These are phyloP conservation scores for Cotesia chilonis DNA, from an alignment of 1,140 invertebrate genomes.

Conservation along the genomic window DNA sequence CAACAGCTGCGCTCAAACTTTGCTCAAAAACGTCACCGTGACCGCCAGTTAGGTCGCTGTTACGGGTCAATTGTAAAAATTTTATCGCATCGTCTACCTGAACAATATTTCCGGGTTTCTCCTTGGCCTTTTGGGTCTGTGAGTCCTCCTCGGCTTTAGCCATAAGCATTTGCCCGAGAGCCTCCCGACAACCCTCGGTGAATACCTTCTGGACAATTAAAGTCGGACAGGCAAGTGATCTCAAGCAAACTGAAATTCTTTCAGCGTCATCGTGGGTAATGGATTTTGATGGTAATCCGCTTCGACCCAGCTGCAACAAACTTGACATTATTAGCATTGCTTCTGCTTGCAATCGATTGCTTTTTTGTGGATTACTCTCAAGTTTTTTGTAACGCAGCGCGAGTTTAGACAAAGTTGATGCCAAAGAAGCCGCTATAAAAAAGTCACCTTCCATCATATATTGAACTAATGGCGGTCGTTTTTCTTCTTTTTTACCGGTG, in stretches of 20 bases:
- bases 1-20: slow-evolving; percentile 90
- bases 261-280: slow-evolving; percentile 97
- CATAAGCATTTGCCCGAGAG: slow-evolving; percentile 85
- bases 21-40: slow-evolving; percentile 94
- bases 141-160: slow-evolving; percentile 83
- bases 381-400: slow-evolving; percentile 77
- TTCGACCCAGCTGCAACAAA: slow-evolving; percentile 81
- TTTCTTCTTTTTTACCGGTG: slow-evolving; percentile 71
- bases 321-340: slow-evolving; percentile 89
- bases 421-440: slow-evolving; percentile 92
- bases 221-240: slow-evolving; percentile 80
- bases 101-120: slow-evolving; percentile 76
- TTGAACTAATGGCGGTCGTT: slow-evolving; percentile 82
- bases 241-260: slow-evolving; percentile 84
- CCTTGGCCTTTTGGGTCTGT: slow-evolving; percentile 71
- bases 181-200: slow-evolving; percentile 78
- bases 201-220: slow-evolving; percentile 80
- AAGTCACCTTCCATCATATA: slow-evolving; percentile 96
- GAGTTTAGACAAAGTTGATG: slow-evolving; percentile 91
- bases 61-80: slow-evolving; percentile 84
- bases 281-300: slow-evolving; percentile 73
- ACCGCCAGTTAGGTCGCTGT: slow-evolving; percentile 77
- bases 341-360: slow-evolving; percentile 80
- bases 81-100: slow-evolving; percentile 89
- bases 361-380: slow-evolving; percentile 69